Evolutionary conservation across 1,140 invertebrate genomes (phyloP).

Genomic region (Tetramorium simillimum): DNA sequence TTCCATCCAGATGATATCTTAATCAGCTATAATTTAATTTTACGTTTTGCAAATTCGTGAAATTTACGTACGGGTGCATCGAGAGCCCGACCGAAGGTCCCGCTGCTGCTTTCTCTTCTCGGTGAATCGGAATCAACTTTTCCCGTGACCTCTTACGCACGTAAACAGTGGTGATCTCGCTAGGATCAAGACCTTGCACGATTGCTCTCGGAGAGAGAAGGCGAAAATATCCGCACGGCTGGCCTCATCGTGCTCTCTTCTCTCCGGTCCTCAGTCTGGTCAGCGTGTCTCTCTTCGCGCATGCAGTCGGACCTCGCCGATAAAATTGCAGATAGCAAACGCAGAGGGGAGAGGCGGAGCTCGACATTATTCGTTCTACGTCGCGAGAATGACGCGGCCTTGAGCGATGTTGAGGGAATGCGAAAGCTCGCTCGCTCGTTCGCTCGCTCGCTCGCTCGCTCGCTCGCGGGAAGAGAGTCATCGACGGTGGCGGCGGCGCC

Average conservation of each 20-base stretch:
- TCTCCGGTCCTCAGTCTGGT: constrained; percentile 4
- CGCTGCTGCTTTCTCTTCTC: neutral
- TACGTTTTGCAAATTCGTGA: neutral
- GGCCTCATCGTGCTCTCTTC: neutral
- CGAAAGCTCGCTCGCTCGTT: constrained; percentile 50
- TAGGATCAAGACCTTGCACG: constrained; percentile 57
- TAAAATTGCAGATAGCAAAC: constrained; percentile 65
- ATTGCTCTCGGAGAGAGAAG: constrained; percentile 18
- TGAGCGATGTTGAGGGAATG: constrained; percentile 68
- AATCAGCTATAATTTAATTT: neutral
- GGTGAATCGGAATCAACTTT: constrained; percentile 20
- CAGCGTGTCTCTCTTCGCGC: constrained; percentile 37
- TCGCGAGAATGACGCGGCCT: constrained; percentile 66
- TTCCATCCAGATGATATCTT: neutral
- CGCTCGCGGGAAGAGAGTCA: constrained; percentile 34
- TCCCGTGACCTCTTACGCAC: constrained; percentile 10
- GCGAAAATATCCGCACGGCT: constrained; percentile 37
- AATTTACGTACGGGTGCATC: neutral
- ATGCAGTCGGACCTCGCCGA: constrained; percentile 28
- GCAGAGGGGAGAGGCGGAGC: constrained; percentile 41
- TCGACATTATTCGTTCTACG: constrained; percentile 66
- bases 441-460: constrained; percentile 15
- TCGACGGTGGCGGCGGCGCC: constrained; percentile 32
- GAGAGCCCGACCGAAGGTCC: neutral
- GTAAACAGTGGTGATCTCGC: constrained; percentile 44